A percentile compares a stretch with the other conserved stretches of the same genome.
Evolutionary conservation across 2,113 vertebrate species (phyloP).

Genomic region (Tautogolabrus adspersus): DNA sequence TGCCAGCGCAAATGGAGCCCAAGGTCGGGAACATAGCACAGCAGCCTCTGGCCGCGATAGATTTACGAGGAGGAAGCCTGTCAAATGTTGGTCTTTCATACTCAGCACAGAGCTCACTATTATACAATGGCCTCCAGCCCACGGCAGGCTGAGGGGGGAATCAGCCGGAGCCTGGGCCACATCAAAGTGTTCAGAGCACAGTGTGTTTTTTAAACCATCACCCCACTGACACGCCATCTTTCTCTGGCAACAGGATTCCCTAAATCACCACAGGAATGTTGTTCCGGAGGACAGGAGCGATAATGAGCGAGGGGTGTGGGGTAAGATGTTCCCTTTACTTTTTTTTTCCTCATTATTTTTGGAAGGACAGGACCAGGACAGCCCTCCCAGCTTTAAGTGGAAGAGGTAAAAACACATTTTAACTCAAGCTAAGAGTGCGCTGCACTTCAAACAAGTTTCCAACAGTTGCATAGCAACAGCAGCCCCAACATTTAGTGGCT

Average conservation of each 20-base stretch:
- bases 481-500: conserved; percentile 8
- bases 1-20: conserved; percentile 67
- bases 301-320: conserved; percentile 31
- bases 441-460: conserved; percentile 8
- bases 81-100: conserved; percentile 53
- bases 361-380: conserved; percentile 5
- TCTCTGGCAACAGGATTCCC: conserved; percentile 35
- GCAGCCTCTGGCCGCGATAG: conserved; percentile 49
- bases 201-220: conserved; percentile 45
- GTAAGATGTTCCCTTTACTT: conserved; percentile 21
- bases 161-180: conserved; percentile 55
- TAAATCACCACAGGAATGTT: conserved; percentile 51
- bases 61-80: conserved; percentile 53
- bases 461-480: conserved; percentile 65
- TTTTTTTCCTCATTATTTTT: conserved; percentile 48
- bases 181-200: conserved; percentile 60
- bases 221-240: conserved; percentile 43
- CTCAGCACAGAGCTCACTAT: conserved; percentile 35
- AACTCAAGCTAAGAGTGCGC: conserved; percentile 5
- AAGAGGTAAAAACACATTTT: conserved; percentile 30
- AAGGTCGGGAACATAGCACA: conserved; percentile 62
- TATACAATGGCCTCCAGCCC: conserved; percentile 59
- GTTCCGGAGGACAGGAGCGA: conserved; percentile 12
- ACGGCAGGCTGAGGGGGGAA: conserved; percentile 35
- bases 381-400: conserved; percentile 33